A percentile compares a stretch with the other conserved stretches of the same genome.
phyloP scores from a whole-genome alignment of 2,113 vertebrate genomes.

The Sinocyclocheilus anophthalmus region DNA sequence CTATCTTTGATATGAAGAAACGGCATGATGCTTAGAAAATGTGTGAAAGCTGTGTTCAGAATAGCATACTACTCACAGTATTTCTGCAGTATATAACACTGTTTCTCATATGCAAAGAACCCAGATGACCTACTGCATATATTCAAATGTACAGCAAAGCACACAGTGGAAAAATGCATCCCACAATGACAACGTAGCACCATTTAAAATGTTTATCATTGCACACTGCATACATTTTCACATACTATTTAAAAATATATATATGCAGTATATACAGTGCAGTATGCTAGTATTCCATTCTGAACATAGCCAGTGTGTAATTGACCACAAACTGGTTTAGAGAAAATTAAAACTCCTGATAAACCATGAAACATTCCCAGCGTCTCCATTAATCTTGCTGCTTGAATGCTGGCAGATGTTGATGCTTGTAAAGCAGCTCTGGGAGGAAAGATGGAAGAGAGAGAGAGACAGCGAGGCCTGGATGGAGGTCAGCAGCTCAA shows the following conservation, averaged over 20 bases:
- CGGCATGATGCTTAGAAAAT: slow-evolving; percentile 23
- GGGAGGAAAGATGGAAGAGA: slow-evolving; percentile 15
- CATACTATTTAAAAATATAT: not conserved
- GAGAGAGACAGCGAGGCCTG: slow-evolving; percentile 43
- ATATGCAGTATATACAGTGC: not conserved
- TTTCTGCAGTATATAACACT: not conserved
- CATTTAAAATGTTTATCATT: not conserved
- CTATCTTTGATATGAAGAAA: slow-evolving; percentile 14
- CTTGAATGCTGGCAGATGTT: slow-evolving; percentile 4
- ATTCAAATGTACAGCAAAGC: not conserved
- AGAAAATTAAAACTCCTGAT: not conserved
- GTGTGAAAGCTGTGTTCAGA: not conserved
- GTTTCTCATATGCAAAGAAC: not conserved
- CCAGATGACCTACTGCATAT: not conserved
- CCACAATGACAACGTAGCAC: slow-evolving; percentile 7
- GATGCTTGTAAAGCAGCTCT: not conserved
- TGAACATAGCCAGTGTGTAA: slow-evolving; percentile 2
- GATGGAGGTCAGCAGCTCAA: slow-evolving; percentile 5
- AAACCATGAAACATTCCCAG: not conserved
- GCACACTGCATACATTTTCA: slow-evolving; percentile 3
- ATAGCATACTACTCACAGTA: not conserved
- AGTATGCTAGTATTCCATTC: not conserved
- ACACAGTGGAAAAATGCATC: not conserved
- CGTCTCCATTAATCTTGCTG: not conserved
- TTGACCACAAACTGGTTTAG: not conserved